Evolutionary conservation across 2,888 invertebrate species (phyloP).

Genomic region (Chironomus riparius): DNA sequence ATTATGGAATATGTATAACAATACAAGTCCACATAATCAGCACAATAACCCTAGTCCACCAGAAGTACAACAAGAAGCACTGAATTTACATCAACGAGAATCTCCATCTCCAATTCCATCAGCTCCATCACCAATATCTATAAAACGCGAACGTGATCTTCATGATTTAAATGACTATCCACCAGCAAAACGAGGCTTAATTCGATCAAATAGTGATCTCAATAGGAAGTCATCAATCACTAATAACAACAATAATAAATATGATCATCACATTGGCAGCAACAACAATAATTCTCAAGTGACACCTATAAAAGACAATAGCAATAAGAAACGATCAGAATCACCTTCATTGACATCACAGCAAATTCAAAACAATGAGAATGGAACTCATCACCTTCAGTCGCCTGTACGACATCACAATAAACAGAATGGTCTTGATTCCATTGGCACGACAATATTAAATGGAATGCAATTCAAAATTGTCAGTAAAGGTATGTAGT

Average conservation of each 20-base stretch:
- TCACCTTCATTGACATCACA: constrained; percentile 4
- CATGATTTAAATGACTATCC: constrained; percentile 42
- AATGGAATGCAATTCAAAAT: constrained; percentile 61
- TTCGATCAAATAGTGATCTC: constrained; percentile 38
- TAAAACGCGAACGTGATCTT: constrained; percentile 46
- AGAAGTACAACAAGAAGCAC: constrained; percentile 54
- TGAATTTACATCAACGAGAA: constrained; percentile 60
- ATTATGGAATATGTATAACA: constrained; percentile 66
- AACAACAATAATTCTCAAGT: constrained; percentile 28
- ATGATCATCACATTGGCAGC: constrained; percentile 30
- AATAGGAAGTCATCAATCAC: constrained; percentile 32
- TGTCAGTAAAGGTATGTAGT: constrained; percentile 62
- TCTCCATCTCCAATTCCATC: constrained; percentile 43
- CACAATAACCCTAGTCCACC: constrained; percentile 22
- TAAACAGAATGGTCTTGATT: constrained; percentile 48
- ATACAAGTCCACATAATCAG: constrained; percentile 39
- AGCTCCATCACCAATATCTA: constrained; percentile 38
- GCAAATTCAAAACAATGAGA: constrained; percentile 25
- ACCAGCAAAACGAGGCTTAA: constrained; percentile 48
- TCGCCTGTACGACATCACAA: constrained; percentile 16
- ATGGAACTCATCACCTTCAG: constrained; percentile 30
- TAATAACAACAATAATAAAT: constrained; percentile 29
- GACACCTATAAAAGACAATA: constrained; percentile 31
- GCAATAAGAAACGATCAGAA: constrained; percentile 30
- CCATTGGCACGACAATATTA: constrained; percentile 14